phyloP scores from a whole-genome alignment of 1,140 invertebrate species.

The Pachyrhynchus sulphureomaculatus region DNA sequence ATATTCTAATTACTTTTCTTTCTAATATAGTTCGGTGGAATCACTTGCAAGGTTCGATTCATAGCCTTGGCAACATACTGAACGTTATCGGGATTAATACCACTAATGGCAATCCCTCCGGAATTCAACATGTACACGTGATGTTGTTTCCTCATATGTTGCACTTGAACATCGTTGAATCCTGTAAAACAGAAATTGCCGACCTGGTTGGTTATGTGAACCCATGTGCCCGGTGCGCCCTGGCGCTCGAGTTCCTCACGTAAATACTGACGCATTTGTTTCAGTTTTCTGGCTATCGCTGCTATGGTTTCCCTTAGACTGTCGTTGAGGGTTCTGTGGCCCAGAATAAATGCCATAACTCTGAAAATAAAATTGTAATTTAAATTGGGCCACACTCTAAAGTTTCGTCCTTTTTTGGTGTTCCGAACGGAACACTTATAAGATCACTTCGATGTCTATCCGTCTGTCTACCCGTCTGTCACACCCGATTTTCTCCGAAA shows the following conservation, averaged over 20 bases:
- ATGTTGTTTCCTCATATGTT: slow-evolving; percentile 68
- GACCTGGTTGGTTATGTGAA: slow-evolving; percentile 90
- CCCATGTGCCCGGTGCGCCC: slow-evolving; percentile 88
- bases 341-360: slow-evolving; percentile 82
- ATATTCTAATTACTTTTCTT: background rate
- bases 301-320: slow-evolving; percentile 58
- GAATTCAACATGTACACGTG: slow-evolving; percentile 87
- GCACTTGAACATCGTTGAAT: slow-evolving; percentile 10
- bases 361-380: slow-evolving; percentile 6
- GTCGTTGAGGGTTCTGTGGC: slow-evolving; percentile 68
- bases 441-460: no score
- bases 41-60: slow-evolving; percentile 60
- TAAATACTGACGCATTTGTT: slow-evolving; percentile 3
- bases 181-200: slow-evolving; percentile 85
- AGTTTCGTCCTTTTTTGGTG: no score
- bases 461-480: no score
- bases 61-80: slow-evolving; percentile 86
- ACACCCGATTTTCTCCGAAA: no score
- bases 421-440: no score
- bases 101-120: slow-evolving; percentile 91
- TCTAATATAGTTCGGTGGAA: background rate
- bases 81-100: slow-evolving; percentile 81
- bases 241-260: slow-evolving; percentile 53
- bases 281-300: slow-evolving; percentile 5
- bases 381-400: no score